Percentiles rank a stretch among this genome's conserved stretches.
Evolutionary conservation across 2,113 vertebrate species (phyloP).

Genomic region (Pica pica): DNA sequence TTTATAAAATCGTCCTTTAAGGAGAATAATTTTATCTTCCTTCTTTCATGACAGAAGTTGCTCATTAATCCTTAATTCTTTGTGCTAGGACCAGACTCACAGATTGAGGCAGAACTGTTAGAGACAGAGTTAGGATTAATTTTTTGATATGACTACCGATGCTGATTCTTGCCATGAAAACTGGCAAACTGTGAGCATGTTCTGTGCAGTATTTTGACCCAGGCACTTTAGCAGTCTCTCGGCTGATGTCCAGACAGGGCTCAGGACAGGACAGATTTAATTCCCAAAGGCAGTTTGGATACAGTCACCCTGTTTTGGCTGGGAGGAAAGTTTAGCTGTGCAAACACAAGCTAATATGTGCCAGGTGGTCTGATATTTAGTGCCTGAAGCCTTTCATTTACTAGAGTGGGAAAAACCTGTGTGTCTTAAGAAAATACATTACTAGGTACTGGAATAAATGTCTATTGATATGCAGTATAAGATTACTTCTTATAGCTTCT

Average conservation of each 20-base stretch:
- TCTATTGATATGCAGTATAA: not conserved
- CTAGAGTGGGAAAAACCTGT: not conserved
- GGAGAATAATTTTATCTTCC: not conserved
- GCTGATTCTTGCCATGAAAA: not conserved
- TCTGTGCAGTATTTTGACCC: not conserved
- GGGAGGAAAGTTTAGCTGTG: not conserved
- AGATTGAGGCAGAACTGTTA: not conserved
- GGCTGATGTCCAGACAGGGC: not conserved
- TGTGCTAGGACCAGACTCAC: not conserved
- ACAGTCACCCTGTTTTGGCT: not conserved
- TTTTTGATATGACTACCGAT: not conserved
- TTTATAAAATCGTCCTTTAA: not conserved
- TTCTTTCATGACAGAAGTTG: not conserved
- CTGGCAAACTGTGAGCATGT: not conserved
- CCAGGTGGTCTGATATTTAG: not conserved
- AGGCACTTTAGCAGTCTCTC: fast-evolving
- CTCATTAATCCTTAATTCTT: not conserved
- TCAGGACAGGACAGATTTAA: not conserved
- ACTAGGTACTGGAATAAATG: not conserved
- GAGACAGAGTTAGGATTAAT: not conserved
- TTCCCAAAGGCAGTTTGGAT: not conserved
- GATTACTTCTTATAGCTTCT: not conserved
- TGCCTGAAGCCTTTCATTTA: not conserved
- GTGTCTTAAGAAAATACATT: not conserved
- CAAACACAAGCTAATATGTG: not conserved